These are phyloP conservation scores for Agonopterix alstromeriana DNA, from an alignment of 2,888 invertebrate species.

Conservation along the genomic window DNA sequence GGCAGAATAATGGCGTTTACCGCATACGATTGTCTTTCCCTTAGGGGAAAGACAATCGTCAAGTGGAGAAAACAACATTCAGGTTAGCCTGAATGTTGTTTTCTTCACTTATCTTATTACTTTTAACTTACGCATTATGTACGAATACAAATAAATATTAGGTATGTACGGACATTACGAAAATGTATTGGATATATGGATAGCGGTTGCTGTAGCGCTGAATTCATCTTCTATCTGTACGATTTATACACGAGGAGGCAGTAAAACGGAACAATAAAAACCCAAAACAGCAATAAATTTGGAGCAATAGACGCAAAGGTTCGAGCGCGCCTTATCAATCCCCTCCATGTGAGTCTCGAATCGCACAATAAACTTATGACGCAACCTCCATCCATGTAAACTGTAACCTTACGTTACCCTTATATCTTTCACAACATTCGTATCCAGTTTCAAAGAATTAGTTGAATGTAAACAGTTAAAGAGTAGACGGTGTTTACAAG, in stretches of 20 bases:
- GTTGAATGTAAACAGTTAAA: slow-evolving; percentile 40
- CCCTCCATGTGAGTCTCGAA: slow-evolving; percentile 63
- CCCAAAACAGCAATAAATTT: slow-evolving; percentile 79
- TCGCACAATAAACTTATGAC: slow-evolving; percentile 72
- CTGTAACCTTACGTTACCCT: background rate
- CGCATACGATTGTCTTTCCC: slow-evolving; percentile 3
- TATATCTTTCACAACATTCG: slow-evolving; percentile 7
- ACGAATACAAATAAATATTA: slow-evolving; percentile 4
- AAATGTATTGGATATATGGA: slow-evolving; percentile 54
- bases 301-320: slow-evolving; percentile 76
- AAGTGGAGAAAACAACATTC: slow-evolving; percentile 13
- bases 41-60: too few species aligned
- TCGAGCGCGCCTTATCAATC: slow-evolving; percentile 75
- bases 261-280: slow-evolving; percentile 79
- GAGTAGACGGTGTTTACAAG: slow-evolving; percentile 65
- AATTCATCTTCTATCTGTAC: slow-evolving; percentile 75
- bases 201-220: slow-evolving; percentile 62
- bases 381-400: slow-evolving; percentile 30
- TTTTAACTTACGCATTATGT: background rate
- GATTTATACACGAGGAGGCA: slow-evolving; percentile 74
- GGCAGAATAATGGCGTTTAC: slow-evolving; percentile 19
- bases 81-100: slow-evolving; percentile 10
- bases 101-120: slow-evolving; percentile 6
- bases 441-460: slow-evolving; percentile 17
- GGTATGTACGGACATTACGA: slow-evolving; percentile 35